A percentile compares a stretch with the other conserved stretches of the same genome.
phyloP scores from a whole-genome alignment of 2,113 vertebrate genomes.

The Tricholaema leucomelas region DNA sequence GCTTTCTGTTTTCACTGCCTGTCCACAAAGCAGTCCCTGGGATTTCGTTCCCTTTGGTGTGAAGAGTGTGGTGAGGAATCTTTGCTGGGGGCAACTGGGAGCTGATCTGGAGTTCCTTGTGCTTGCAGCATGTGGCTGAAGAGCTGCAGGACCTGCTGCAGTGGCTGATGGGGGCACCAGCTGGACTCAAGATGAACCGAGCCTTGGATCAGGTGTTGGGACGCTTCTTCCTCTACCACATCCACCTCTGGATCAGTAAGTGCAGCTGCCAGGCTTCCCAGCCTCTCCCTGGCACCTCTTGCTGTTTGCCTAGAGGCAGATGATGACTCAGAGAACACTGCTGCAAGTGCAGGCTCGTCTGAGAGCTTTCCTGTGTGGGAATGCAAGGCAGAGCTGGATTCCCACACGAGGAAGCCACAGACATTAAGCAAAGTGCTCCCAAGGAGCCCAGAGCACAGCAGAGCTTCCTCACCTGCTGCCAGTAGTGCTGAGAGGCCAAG shows the following conservation, averaged over 20 bases:
- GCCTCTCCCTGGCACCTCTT: conserved; percentile 7
- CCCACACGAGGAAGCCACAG: conserved; percentile 17
- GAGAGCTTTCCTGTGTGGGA: conserved; percentile 32
- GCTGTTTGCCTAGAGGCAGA: conserved; percentile 26
- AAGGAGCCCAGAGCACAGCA: neutral
- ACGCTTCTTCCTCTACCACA: conserved; percentile 97
- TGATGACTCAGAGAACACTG: conserved; percentile 7
- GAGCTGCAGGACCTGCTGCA: conserved; percentile 91
- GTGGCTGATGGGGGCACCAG: conserved; percentile 98
- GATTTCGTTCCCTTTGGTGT: neutral
- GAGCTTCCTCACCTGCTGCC: neutral
- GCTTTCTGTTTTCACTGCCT: neutral
- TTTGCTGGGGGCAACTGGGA: too few species aligned
- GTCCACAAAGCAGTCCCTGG: neutral
- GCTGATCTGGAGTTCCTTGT: neutral
- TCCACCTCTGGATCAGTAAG: conserved; percentile 99
- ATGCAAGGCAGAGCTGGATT: conserved; percentile 26
- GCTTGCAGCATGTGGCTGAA: conserved; percentile 82
- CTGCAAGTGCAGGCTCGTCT: conserved; percentile 26
- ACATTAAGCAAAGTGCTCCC: neutral
- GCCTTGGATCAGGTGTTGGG: conserved; percentile 95
- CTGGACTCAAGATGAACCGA: conserved; percentile 96
- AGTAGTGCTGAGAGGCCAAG: neutral
- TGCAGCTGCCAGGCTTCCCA: conserved; percentile 37
- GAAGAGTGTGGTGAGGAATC: neutral